Conservation (phyloP, 2,113 vertebrate species). For the Microtus pennsylvanicus region DNA sequence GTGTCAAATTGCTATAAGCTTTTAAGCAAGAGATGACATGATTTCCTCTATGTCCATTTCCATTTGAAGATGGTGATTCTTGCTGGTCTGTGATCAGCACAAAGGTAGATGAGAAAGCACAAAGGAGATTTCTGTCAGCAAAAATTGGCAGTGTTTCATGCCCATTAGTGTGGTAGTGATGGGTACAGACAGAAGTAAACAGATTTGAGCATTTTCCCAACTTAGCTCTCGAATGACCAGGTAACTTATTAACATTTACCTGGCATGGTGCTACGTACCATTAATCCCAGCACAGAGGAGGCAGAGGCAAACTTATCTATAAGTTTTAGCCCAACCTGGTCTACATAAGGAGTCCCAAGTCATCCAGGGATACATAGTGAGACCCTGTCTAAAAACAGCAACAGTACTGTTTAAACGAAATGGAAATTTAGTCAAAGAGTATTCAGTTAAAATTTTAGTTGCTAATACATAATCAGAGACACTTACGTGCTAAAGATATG, state of each 20-base stretch:
- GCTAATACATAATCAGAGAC: not conserved
- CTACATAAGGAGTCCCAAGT: not conserved
- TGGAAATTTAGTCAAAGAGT: not conserved
- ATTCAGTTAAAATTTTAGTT: not conserved
- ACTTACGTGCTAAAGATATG: not conserved
- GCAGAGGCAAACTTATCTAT: not conserved
- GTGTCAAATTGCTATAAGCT: not conserved
- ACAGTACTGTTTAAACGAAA: constrained; percentile 10
- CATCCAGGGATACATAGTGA: not conserved
- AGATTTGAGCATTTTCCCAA: constrained; percentile 59
- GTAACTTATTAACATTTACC: not conserved
- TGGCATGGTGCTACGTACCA: not conserved
- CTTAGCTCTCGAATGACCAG: not conserved
- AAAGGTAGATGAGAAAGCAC: not conserved
- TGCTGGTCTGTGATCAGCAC: not conserved
- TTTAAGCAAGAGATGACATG: not conserved
- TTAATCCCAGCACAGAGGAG: not conserved
- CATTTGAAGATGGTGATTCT: not conserved
- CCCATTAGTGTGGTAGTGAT: not conserved
- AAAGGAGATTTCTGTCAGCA: not conserved
- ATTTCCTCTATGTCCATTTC: not conserved
- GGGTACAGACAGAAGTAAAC: not conserved
- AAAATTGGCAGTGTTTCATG: not conserved
- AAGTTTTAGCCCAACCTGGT: not conserved
- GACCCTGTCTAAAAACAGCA: not conserved